phyloP scores from a whole-genome alignment of 2,797 vertebrate species.

The Alexandromys oeconomus region DNA sequence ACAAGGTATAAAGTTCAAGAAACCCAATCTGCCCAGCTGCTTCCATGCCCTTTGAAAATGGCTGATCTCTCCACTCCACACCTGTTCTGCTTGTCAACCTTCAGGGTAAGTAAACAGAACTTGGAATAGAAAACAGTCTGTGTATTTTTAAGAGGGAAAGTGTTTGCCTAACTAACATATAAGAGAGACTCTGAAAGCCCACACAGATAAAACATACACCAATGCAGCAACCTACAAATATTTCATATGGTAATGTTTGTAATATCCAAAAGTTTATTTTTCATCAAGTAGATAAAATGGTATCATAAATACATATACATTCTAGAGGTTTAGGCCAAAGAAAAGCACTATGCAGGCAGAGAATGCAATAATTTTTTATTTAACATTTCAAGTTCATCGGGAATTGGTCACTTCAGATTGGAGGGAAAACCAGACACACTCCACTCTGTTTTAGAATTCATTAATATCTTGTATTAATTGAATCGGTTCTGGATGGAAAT shows the following conservation, averaged over 20 bases:
- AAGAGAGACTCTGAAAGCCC: neutral
- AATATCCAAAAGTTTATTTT: neutral
- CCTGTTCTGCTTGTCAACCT: constrained; percentile 87
- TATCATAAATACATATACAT: neutral
- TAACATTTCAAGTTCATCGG: neutral
- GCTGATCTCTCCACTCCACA: constrained; percentile 85
- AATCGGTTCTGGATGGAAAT: constrained; percentile 44
- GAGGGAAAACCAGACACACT: constrained; percentile 18
- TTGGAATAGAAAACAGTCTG: neutral
- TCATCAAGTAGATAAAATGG: constrained; percentile 12
- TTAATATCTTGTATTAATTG: neutral
- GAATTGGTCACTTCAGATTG: constrained; percentile 31
- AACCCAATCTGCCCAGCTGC: constrained; percentile 87
- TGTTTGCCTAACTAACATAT: neutral
- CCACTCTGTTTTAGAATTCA: constrained; percentile 5
- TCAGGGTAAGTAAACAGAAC: constrained; percentile 68
- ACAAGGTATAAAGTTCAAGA: constrained; percentile 86
- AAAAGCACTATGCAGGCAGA: neutral
- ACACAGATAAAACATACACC: neutral
- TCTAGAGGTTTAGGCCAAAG: constrained; percentile 15
- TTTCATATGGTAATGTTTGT: neutral
- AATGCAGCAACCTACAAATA: neutral
- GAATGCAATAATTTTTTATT: neutral
- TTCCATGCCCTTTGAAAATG: constrained; percentile 89
- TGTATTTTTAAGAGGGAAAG: constrained; percentile 32